Evolutionary conservation across 2,113 vertebrate species (phyloP).

Genomic region (Morone chrysops): DNA sequence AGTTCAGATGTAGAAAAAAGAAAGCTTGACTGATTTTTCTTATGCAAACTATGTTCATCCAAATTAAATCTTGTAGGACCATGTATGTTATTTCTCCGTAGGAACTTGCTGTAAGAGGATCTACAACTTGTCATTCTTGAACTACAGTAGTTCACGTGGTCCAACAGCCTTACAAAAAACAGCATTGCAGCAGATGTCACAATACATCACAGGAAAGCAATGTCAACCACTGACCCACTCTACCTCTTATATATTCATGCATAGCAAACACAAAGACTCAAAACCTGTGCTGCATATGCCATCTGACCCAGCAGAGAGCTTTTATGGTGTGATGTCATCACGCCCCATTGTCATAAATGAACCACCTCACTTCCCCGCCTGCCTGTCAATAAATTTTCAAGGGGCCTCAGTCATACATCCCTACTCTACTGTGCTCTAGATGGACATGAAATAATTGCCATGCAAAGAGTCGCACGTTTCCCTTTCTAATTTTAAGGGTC

Average conservation of each 20-base stretch:
- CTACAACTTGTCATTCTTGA: constrained; percentile 27
- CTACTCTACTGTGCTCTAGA: constrained; percentile 79
- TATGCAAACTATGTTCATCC: background rate
- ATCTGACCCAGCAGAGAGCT: constrained; percentile 72
- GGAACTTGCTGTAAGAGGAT: constrained; percentile 8
- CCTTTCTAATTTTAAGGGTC: constrained; percentile 94
- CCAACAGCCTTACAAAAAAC: constrained; percentile 36
- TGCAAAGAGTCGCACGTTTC: constrained; percentile 90
- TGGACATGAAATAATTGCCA: constrained; percentile 89
- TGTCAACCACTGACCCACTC: constrained; percentile 75
- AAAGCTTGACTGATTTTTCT: constrained; percentile 22
- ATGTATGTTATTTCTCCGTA: background rate
- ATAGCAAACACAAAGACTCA: constrained; percentile 77
- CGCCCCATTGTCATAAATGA: constrained; percentile 83
- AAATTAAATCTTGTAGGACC: constrained; percentile 6
- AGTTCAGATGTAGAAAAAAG: background rate
- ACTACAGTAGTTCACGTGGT: constrained; percentile 12
- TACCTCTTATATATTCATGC: constrained; percentile 79
- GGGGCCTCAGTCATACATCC: constrained; percentile 72
- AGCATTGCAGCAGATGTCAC: constrained; percentile 63
- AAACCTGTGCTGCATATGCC: constrained; percentile 53
- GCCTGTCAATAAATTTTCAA: constrained; percentile 82
- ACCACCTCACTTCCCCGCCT: constrained; percentile 71
- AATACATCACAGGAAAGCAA: constrained; percentile 79
- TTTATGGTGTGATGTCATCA: constrained; percentile 82